A percentile compares a stretch with the other conserved stretches of the same genome.
Conservation (phyloP, 2,797 vertebrate species). For the Oreortyx pictus region DNA sequence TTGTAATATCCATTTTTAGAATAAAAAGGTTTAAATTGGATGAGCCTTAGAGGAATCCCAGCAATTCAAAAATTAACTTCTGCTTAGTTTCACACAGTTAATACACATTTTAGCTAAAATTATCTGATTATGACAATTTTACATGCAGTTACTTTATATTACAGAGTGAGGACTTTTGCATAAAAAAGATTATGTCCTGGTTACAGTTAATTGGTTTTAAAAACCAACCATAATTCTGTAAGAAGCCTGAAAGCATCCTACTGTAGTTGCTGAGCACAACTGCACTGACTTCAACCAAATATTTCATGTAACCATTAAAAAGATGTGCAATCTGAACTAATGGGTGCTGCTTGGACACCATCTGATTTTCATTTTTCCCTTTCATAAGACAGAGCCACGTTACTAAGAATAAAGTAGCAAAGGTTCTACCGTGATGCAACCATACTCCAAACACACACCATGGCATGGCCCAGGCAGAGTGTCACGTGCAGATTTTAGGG, state of each 20-base stretch:
- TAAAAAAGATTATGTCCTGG: slow-evolving; percentile 57
- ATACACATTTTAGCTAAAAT: slow-evolving; percentile 52
- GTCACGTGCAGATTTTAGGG: not conserved
- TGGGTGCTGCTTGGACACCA: not conserved
- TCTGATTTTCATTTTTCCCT: not conserved
- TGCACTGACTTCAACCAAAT: not conserved
- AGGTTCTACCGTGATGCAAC: not conserved
- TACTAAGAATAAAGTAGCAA: not conserved
- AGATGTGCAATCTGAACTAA: not conserved
- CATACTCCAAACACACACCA: not conserved
- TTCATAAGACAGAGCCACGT: not conserved
- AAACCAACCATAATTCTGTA: slow-evolving; percentile 48
- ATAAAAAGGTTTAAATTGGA: slow-evolving; percentile 53
- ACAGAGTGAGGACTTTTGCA: not conserved
- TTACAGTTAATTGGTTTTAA: slow-evolving; percentile 62
- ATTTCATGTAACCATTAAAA: not conserved
- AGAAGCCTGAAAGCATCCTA: slow-evolving; percentile 52
- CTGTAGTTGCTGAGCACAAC: slow-evolving; percentile 31
- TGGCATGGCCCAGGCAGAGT: not conserved
- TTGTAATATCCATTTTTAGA: slow-evolving; percentile 32
- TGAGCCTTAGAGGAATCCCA: slow-evolving; percentile 47
- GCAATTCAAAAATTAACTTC: slow-evolving; percentile 23
- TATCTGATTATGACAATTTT: slow-evolving; percentile 45
- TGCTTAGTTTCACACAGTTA: slow-evolving; percentile 53
- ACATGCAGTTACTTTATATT: slow-evolving; percentile 42